Base-by-base conservation (phyloP, 2,797 vertebrate species). In the Gadopsis marmoratus region DNA sequence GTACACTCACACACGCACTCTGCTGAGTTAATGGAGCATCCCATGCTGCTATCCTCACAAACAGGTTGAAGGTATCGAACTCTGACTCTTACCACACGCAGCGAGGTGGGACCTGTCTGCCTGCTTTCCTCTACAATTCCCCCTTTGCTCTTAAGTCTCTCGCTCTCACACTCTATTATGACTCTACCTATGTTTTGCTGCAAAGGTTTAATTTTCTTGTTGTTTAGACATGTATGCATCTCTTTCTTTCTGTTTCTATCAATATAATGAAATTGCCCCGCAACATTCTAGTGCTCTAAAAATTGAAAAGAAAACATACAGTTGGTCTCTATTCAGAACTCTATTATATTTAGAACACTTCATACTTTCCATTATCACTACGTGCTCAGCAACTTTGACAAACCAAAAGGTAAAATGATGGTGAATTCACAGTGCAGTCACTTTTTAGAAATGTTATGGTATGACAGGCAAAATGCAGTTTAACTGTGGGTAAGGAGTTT, bases 1-100 rank as follows among this genome's bases (percentile, higher is more conserved):
- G 84, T 79, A 74, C 77, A 74, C 74, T 86, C 74, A 69, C 81
- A 86, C 78, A 71, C 3, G 43, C 84, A 83, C 79, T 85, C 89
- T 78, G 86, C 87, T 92, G 90, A 86, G 92, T 89, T 92, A 93
- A 94, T 93, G 83, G 87, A 81, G 82, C 70, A 23, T 82, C 78
- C 41, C 90, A 84, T 64, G 88, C 89, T 90, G 91, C 21, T 91
- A 80, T 76, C 79, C 70, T 80, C 71, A 51, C 71, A 68, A 82
- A 82, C 82, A 87, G 87, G 86, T 89, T 89, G 82, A 86, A 74
- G 79, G 74, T 85, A 91, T 84, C 12, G 75, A 92, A 86, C 83
- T 87, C 66, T 78, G 73, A 81, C 81, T 81, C 64, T 77, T 53
- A 54, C 59, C 23, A 11, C 86, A 83, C 2, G 37, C 64, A 62